Evolutionary conservation across 2,888 invertebrate species (phyloP).

Genomic region (Cheilosia vernalis): DNA sequence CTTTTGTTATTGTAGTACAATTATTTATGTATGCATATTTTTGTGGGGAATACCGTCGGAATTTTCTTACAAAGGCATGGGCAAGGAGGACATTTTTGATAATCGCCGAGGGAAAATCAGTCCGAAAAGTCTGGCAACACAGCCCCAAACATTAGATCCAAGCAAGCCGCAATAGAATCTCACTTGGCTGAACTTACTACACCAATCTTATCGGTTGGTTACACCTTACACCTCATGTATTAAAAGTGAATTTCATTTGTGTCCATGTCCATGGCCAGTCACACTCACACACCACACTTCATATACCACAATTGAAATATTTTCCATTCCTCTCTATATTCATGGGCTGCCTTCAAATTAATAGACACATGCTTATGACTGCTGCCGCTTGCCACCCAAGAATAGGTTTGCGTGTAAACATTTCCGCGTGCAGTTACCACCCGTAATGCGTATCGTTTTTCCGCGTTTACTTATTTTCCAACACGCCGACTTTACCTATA

Average conservation of each 20-base stretch:
- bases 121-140: no score
- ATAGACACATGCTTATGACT: background rate
- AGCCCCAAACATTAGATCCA: no score
- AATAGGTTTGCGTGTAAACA: constrained; percentile 25
- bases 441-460: constrained; percentile 71
- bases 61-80: no score
- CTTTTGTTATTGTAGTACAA: no score
- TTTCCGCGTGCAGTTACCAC: constrained; percentile 68
- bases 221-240: background rate
- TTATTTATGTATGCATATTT: no score
- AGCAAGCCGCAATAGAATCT: background rate
- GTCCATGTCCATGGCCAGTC: constrained; percentile 17
- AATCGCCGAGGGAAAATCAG: no score
- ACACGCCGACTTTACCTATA: constrained; percentile 7
- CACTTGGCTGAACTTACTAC: background rate
- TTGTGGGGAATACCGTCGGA: no score
- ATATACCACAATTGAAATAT: constrained; percentile 63
- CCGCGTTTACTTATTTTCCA: constrained; percentile 62
- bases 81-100: no score
- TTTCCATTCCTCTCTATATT: constrained; percentile 47
- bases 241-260: constrained; percentile 6
- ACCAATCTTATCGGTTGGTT: constrained; percentile 18
- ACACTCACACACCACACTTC: constrained; percentile 9
- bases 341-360: constrained; percentile 27
- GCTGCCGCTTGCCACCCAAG: constrained; percentile 54